Conservation (phyloP, 2,888 invertebrate genomes). For the Xylophagus ater region DNA sequence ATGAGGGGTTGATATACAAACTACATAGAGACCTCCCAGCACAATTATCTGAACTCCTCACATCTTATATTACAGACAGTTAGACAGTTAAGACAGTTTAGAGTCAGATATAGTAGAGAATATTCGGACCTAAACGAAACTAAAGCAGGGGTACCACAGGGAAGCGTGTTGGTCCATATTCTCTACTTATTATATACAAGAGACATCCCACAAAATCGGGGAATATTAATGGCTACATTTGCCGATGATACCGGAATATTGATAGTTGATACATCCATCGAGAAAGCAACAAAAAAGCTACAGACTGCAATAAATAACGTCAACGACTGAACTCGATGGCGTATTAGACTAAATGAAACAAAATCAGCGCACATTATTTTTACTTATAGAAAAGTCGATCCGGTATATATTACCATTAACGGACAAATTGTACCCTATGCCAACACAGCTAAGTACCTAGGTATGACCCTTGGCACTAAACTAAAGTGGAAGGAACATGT, state of each 20-base stretch:
- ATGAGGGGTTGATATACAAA: too few species aligned
- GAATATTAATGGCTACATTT: neutral
- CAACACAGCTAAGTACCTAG: neutral
- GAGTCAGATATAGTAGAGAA: too few species aligned
- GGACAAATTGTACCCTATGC: neutral
- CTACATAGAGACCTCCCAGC: too few species aligned
- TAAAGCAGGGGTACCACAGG: too few species aligned
- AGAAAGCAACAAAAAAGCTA: neutral
- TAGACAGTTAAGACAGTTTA: too few species aligned
- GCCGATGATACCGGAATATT: neutral
- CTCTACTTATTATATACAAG: neutral
- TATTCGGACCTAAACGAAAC: too few species aligned
- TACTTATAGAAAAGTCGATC: neutral
- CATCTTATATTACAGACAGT: too few species aligned
- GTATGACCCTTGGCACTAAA: neutral
- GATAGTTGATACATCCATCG: neutral
- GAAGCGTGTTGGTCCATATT: neutral
- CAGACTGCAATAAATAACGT: neutral
- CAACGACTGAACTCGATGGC: neutral
- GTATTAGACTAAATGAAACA: neutral
- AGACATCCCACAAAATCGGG: neutral
- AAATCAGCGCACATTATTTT: neutral
- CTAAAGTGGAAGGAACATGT: neutral
- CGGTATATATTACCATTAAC: too few species aligned
- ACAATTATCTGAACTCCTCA: too few species aligned